phyloP scores from a whole-genome alignment of 2,113 vertebrate species.

The Scomber scombrus region DNA sequence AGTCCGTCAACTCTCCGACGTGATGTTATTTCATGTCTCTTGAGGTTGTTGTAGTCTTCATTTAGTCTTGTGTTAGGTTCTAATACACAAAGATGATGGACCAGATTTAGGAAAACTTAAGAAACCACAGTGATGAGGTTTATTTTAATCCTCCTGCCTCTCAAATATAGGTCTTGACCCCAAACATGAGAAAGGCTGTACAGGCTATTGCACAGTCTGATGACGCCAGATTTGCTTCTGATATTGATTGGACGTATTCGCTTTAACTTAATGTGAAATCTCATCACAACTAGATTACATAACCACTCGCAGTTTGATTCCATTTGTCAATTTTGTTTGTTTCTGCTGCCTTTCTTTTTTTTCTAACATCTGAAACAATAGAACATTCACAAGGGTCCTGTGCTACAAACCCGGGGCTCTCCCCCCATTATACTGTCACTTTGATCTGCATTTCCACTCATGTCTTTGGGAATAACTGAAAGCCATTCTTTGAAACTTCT shows the following conservation, averaged over 20 bases:
- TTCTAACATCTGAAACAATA: not conserved
- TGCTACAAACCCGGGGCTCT: not conserved
- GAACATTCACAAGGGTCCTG: not conserved
- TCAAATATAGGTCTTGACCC: not conserved
- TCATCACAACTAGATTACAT: not conserved
- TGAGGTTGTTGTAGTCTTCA: not conserved
- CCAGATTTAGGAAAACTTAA: too few species aligned
- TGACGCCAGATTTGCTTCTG: too few species aligned
- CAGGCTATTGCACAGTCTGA: not conserved
- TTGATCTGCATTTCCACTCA: constrained; percentile 35
- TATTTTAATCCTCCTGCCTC: not conserved
- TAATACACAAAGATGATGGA: too few species aligned
- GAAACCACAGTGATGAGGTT: too few species aligned
- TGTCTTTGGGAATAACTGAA: constrained; percentile 43
- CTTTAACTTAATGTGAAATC: not conserved
- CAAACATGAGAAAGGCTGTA: not conserved
- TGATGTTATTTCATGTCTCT: not conserved
- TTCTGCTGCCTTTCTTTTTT: not conserved
- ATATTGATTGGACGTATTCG: too few species aligned
- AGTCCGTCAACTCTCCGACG: not conserved
- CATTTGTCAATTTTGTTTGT: not conserved
- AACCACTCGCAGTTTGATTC: not conserved
- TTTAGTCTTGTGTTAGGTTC: too few species aligned
- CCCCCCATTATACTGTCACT: constrained; percentile 11
- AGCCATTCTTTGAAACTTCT: constrained; percentile 6